Percentiles rank a stretch among this genome's conserved stretches.
Evolutionary conservation across 2,888 invertebrate genomes (phyloP).

Genomic region (Drosophila longiperda): DNA sequence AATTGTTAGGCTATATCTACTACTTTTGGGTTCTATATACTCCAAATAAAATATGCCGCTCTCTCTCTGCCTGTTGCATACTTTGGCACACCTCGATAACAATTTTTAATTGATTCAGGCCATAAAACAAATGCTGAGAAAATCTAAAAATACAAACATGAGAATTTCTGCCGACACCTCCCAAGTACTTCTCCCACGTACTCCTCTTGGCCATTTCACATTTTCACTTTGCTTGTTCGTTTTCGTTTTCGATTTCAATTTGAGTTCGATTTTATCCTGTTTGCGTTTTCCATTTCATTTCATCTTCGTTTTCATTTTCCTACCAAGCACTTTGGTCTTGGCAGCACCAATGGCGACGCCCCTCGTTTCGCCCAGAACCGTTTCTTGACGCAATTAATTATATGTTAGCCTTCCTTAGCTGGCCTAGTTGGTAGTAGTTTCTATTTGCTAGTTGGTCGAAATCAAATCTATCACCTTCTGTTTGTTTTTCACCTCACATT

Average conservation of each 20-base stretch:
- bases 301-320: constrained; percentile 57
- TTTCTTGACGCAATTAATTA: constrained; percentile 26
- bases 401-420: not conserved
- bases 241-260: constrained; percentile 45
- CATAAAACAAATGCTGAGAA: constrained; percentile 2
- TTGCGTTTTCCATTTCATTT: constrained; percentile 15
- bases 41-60: not conserved
- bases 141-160: constrained; percentile 22
- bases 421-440: constrained; percentile 24
- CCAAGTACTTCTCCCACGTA: constrained; percentile 12
- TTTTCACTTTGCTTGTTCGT: constrained; percentile 35
- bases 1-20: not conserved
- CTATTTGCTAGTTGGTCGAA: constrained; percentile 28
- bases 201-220: constrained; percentile 24
- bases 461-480: constrained; percentile 45
- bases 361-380: not conserved
- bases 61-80: not conserved
- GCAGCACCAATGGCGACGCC: constrained; percentile 15
- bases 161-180: constrained; percentile 29
- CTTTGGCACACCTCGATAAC: not conserved
- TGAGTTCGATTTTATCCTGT: constrained; percentile 28
- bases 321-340: constrained; percentile 34
- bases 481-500: constrained; percentile 9
- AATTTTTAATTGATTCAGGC: not conserved
- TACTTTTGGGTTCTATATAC: not conserved